Conservation (phyloP, 2,888 invertebrate genomes). For the Calliphora vomitoria region DNA sequence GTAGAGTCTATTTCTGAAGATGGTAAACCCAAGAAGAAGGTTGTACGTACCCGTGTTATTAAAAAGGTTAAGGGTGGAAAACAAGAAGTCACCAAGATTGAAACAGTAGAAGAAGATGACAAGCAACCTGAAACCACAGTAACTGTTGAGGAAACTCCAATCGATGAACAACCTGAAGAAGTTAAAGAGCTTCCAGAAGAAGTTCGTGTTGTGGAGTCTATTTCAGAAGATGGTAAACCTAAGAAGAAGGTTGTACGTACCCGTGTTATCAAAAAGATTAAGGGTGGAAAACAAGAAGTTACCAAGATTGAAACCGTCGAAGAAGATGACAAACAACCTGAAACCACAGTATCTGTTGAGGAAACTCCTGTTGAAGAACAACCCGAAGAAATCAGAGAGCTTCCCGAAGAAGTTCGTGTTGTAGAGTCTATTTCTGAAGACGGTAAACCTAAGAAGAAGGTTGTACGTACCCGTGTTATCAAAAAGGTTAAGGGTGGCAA, state of each 20-base stretch:
- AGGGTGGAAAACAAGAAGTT: constrained; percentile 44
- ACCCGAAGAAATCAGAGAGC: constrained; percentile 9
- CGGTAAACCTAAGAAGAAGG: constrained; percentile 64
- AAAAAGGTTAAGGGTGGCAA: constrained; percentile 64
- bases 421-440: constrained; percentile 74
- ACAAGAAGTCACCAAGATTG: constrained; percentile 65
- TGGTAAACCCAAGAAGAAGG: constrained; percentile 11
- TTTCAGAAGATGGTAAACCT: constrained; percentile 25
- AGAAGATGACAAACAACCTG: constrained; percentile 40
- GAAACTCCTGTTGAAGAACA: constrained; percentile 19
- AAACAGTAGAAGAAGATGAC: constrained; percentile 66
- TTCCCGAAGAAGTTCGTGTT: constrained; percentile 73
- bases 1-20: neutral
- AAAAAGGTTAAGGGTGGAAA: constrained; percentile 60
- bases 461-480: constrained; percentile 66
- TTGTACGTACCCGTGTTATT: constrained; percentile 43
- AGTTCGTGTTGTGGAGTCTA: constrained; percentile 20
- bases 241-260: constrained; percentile 43
- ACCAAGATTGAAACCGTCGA: constrained; percentile 51
- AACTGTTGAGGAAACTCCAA: neutral
- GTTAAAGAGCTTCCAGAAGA: constrained; percentile 30
- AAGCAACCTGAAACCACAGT: constrained; percentile 35
- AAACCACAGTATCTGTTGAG: constrained; percentile 48
- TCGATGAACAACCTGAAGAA: neutral
- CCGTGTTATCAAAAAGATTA: constrained; percentile 37